Evolutionary conservation across 2,888 invertebrate species (phyloP).

Genomic region (Andricus curvator): DNA sequence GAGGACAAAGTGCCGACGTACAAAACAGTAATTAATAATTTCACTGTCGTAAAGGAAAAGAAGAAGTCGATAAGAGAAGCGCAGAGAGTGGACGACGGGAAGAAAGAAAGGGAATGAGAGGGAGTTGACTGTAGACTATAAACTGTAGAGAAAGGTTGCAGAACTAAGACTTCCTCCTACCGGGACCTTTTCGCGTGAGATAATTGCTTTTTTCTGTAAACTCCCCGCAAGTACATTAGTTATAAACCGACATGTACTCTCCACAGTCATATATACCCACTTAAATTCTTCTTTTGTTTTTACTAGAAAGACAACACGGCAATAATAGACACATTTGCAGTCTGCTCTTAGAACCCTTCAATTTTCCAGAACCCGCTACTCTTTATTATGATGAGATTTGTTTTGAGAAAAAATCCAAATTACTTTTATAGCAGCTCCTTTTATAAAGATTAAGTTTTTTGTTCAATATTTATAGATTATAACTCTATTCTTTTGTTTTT

Average conservation of each 20-base stretch:
- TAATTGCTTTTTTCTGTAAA: conserved; percentile 64
- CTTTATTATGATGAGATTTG: neutral
- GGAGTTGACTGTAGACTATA: conserved; percentile 19
- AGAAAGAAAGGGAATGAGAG: conserved; percentile 44
- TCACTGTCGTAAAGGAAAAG: conserved; percentile 64
- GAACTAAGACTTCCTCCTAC: conserved; percentile 37
- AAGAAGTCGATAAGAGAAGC: conserved; percentile 34
- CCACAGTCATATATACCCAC: conserved; percentile 1
- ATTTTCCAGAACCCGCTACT: neutral
- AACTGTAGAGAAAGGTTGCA: conserved; percentile 22
- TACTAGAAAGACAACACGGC: neutral
- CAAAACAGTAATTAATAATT: conserved; percentile 73
- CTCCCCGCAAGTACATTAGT: conserved; percentile 1
- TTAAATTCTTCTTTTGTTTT: conserved; percentile 14
- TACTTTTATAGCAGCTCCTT: too few relatives aligned
- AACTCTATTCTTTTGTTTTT: conserved; percentile 61
- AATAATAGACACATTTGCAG: conserved; percentile 15
- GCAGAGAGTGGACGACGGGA: conserved; percentile 42
- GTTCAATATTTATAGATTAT: neutral
- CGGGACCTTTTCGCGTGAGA: conserved; percentile 45
- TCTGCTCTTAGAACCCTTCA: neutral
- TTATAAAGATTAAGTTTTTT: too few relatives aligned
- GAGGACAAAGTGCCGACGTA: conserved; percentile 56
- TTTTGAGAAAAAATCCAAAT: neutral
- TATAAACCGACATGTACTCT: neutral